These are phyloP conservation scores for Dreissena polymorpha DNA, from an alignment of 1,140 invertebrate genomes.

Conservation along the genomic window DNA sequence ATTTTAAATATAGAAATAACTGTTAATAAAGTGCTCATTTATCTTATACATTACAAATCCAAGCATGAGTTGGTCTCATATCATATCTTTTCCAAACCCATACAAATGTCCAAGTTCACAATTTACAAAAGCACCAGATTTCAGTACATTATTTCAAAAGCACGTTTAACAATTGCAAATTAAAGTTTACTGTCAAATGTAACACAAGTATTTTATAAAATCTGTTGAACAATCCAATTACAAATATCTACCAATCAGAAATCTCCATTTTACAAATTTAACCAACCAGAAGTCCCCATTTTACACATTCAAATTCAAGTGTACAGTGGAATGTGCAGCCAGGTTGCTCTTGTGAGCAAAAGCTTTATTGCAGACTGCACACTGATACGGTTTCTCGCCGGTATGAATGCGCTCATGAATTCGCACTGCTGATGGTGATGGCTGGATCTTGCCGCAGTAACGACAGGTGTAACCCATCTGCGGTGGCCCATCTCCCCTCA, in stretches of 20 bases:
- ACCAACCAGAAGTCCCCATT: background rate
- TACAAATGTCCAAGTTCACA: background rate
- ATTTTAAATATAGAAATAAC: too few relatives aligned
- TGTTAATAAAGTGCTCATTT: too few relatives aligned
- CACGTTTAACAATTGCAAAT: background rate
- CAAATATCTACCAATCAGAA: background rate
- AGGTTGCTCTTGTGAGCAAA: constrained; percentile 11
- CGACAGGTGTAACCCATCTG: background rate
- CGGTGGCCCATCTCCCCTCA: too few relatives aligned
- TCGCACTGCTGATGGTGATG: constrained; percentile 17
- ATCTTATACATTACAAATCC: too few relatives aligned
- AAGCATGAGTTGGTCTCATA: background rate
- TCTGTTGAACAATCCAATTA: background rate
- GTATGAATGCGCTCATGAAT: constrained; percentile 55
- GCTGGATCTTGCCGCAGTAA: constrained; percentile 6
- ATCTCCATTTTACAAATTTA: background rate
- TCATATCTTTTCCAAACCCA: background rate
- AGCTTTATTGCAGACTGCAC: constrained; percentile 35
- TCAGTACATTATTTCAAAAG: background rate
- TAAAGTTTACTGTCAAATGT: too few relatives aligned
- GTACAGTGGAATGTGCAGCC: constrained; percentile 11
- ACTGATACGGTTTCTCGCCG: constrained; percentile 49
- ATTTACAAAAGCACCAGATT: too few relatives aligned
- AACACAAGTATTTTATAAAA: background rate
- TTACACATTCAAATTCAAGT: background rate